Evolutionary conservation across 1,140 invertebrate species (phyloP), one percentile per base, ranked within the genome.

Genomic region (Helicoverpa armigera): DNA sequence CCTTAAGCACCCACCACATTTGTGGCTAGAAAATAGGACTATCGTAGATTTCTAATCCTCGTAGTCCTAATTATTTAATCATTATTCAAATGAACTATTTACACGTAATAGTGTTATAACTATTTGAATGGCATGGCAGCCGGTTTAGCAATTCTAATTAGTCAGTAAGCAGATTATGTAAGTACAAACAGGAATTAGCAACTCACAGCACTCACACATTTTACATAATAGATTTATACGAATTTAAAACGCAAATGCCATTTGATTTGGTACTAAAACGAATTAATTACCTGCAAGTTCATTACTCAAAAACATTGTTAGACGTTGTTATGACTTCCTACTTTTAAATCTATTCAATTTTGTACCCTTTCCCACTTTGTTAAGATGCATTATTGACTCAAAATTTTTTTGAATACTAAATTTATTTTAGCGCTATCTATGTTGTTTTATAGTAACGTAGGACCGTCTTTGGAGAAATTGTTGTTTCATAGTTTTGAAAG

Each of bases 111-210:
- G 29, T 43, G 18, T 69, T 50, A 69, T 11, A 13, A 54, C 69
- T 54, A 18, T 65, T 43, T 65, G 31, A 69, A 2, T 69, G 23
- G 23, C 23, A 2, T 69, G 23, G 23, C 23, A 72, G 53, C 65
- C 43, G 29, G 69, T 72, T 53, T 54, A n/a, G 48, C 18, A 72
- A 72, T 72, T 23, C 18, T 72, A 72, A 70, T 53, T 70, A 70
- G 11, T 51, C 16, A 69, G 29, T 70, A 53, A 12, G 18, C 14
- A 70, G 53, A 53, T 70, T 70, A 51, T 18, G 50, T 70, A 70
- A 70, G 11, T n/a, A 29, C 11, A 53, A 70, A 70, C 67, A 70
- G 67, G 67, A 70, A 70, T 70, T 70, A 70, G 53, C 67, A 63
- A 13, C 13, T 35, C 13, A 31, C 13, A 63, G 7, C 35, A 43